Evolutionary conservation across 2,888 invertebrate genomes (phyloP).

Genomic region (Drosophila flavopinicola): DNA sequence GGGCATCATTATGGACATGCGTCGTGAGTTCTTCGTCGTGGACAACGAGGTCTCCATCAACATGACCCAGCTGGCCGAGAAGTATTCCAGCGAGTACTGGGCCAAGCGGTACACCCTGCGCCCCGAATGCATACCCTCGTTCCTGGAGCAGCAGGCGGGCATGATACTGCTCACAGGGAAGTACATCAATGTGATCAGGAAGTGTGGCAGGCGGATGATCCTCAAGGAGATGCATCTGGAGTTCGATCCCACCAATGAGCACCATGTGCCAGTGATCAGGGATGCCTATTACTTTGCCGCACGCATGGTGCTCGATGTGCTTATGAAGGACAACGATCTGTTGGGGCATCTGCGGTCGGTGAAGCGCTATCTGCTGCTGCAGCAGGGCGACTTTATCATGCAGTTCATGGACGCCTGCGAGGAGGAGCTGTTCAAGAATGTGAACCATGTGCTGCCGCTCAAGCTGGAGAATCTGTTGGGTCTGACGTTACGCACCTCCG

Average conservation of each 20-base stretch:
- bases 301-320: constrained; percentile 92
- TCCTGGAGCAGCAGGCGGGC: constrained; percentile 93
- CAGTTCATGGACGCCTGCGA: constrained; percentile 98
- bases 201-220: constrained; percentile 91
- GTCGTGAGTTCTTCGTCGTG: constrained; percentile 95
- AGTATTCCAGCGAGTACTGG: constrained; percentile 98
- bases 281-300: constrained; percentile 96
- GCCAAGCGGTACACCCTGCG: constrained; percentile 95
- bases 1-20: constrained; percentile 96
- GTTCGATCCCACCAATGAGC: constrained; percentile 87
- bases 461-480: constrained; percentile 95
- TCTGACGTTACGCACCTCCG: constrained; percentile 93
- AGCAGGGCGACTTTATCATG: constrained; percentile 96
- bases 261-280: constrained; percentile 90
- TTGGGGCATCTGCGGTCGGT: constrained; percentile 94
- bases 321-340: constrained; percentile 95
- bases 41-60: constrained; percentile 94
- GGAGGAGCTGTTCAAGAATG: constrained; percentile 94
- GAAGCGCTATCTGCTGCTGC: constrained; percentile 94
- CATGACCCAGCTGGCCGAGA: constrained; percentile 91
- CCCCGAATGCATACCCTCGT: constrained; percentile 93
- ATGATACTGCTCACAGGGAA: constrained; percentile 97
- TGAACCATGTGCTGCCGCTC: constrained; percentile 94
- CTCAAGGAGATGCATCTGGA: constrained; percentile 85
- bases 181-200: constrained; percentile 98